These are phyloP conservation scores for Acanthis flammea DNA, from an alignment of 2,797 vertebrate genomes.

Conservation along the genomic window DNA sequence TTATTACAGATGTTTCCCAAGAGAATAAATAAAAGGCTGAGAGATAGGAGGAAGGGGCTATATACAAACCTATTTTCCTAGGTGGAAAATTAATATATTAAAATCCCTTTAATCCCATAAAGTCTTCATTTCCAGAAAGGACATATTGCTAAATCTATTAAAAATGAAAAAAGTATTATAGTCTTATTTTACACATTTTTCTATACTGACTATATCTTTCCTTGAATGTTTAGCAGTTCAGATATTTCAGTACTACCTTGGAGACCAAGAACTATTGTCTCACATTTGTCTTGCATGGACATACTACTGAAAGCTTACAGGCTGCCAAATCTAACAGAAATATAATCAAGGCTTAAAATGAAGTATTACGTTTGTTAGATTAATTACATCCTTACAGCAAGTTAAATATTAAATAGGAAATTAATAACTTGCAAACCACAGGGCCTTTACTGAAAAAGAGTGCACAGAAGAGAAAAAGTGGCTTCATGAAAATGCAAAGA, in stretches of 20 bases:
- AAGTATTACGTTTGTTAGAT: neutral
- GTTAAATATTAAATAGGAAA: neutral
- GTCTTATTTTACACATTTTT: neutral
- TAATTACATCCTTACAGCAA: neutral
- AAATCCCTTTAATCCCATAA: neutral
- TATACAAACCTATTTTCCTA: neutral
- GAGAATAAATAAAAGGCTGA: neutral
- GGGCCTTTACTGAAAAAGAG: neutral
- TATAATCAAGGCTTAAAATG: neutral
- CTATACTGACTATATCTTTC: neutral
- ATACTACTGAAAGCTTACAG: neutral
- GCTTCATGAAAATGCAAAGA: neutral
- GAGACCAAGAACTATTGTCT: neutral
- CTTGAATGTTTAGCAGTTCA: neutral
- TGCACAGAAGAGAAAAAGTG: neutral
- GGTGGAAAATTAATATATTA: neutral
- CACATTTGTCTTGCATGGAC: neutral
- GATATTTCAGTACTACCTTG: neutral
- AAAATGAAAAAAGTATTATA: neutral
- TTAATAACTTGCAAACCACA: neutral
- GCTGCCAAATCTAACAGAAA: neutral
- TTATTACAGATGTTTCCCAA: neutral
- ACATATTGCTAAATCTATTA: neutral
- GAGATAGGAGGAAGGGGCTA: neutral
- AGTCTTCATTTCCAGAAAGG: neutral